Conservation (phyloP, 2,888 invertebrate species). For the Oxystoma pomonae region DNA sequence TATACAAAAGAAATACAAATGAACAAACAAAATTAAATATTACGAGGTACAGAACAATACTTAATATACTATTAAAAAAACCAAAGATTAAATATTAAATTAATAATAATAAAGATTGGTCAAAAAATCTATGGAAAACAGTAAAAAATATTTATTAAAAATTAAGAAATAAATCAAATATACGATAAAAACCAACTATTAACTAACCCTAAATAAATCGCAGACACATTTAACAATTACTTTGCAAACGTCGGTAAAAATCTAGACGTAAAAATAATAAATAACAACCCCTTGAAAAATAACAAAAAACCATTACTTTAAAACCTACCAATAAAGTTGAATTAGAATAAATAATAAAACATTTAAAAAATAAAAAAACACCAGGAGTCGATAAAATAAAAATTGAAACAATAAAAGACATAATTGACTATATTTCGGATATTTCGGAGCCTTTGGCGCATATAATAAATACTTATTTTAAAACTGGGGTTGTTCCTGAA, state of each 20-base stretch:
- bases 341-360: too few species aligned
- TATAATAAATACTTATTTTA: too few species aligned
- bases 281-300: background rate
- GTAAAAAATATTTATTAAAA: background rate
- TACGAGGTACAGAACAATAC: background rate
- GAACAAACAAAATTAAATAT: background rate
- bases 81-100: background rate
- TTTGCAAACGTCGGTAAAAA: background rate
- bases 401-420: background rate
- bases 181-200: background rate
- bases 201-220: background rate
- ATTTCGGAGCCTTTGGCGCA: background rate
- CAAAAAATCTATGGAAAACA: too few species aligned
- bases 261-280: background rate
- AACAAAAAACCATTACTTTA: background rate
- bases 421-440: background rate
- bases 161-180: background rate
- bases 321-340: background rate
- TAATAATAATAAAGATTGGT: background rate
- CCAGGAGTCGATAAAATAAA: too few species aligned
- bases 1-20: background rate
- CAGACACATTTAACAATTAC: background rate
- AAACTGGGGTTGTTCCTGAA: background rate
- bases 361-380: background rate
- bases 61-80: background rate